Conservation (phyloP, 2,797 vertebrate species). For the Sebastes kiyomatsui region DNA sequence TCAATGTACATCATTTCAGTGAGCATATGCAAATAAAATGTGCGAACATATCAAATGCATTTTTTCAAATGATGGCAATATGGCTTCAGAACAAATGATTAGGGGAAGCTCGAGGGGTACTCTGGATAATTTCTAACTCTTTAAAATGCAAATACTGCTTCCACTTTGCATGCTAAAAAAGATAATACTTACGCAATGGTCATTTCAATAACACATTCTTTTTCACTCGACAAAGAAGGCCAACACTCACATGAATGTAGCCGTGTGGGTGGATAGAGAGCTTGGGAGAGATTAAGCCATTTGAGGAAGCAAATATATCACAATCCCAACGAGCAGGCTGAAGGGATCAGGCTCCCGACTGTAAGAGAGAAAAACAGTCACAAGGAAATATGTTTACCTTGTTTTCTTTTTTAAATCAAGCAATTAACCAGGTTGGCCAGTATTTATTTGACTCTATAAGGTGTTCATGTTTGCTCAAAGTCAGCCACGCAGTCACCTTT, state of each 20-base stretch:
- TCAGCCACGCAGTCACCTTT: constrained; percentile 54
- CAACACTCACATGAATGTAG: constrained; percentile 32
- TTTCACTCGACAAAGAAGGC: constrained; percentile 54
- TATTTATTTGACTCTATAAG: constrained; percentile 34
- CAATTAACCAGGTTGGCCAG: neutral
- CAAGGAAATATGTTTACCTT: constrained; percentile 45
- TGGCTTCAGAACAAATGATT: constrained; percentile 39
- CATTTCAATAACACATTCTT: constrained; percentile 65
- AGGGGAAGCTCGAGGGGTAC: constrained; percentile 37
- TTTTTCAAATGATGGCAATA: constrained; percentile 50
- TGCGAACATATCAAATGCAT: constrained; percentile 31
- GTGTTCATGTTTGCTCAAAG: constrained; percentile 45
- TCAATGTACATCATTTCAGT: neutral
- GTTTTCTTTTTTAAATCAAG: neutral
- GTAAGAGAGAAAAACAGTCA: constrained; percentile 34
- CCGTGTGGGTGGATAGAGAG: constrained; percentile 56
- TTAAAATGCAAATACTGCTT: constrained; percentile 68
- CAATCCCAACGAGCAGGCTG: constrained; percentile 23
- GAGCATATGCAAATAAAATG: constrained; percentile 6
- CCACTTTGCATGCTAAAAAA: constrained; percentile 52
- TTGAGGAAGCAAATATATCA: constrained; percentile 37
- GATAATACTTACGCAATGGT: constrained; percentile 64
- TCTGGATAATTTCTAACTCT: constrained; percentile 55
- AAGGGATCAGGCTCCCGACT: constrained; percentile 8
- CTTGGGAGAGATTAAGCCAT: constrained; percentile 44